Percentiles rank a stretch among this genome's conserved stretches.
Evolutionary conservation across 2,888 invertebrate species (phyloP).

Genomic region (Anthrax anthrax): DNA sequence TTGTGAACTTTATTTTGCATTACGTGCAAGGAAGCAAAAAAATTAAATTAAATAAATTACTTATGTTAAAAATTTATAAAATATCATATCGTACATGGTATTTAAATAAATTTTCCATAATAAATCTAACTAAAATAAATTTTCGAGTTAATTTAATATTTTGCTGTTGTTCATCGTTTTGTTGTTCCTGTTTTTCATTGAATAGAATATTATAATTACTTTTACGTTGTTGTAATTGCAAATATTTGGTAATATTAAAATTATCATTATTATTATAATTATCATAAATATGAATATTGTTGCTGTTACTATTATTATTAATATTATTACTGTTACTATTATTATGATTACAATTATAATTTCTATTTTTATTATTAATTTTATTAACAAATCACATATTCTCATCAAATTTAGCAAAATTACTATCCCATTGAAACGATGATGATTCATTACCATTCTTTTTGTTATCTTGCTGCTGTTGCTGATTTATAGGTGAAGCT

Average conservation of each 20-base stretch:
- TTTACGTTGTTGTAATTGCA: background rate
- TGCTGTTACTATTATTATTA: background rate
- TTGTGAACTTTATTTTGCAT: too few relatives aligned
- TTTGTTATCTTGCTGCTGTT: slow-evolving; percentile 5
- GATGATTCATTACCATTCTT: background rate
- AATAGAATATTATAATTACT: background rate
- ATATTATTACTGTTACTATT: background rate
- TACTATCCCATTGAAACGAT: slow-evolving; percentile 30
- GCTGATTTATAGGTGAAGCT: slow-evolving; percentile 7
- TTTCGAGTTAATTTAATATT: slow-evolving; percentile 9
- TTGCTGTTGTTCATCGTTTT: background rate
- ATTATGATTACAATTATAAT: background rate
- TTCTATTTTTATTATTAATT: background rate
- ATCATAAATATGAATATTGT: background rate
- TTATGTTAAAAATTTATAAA: slow-evolving; percentile 18
- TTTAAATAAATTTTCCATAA: slow-evolving; percentile 22
- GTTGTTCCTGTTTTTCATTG: background rate
- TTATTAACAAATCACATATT: slow-evolving; percentile 32
- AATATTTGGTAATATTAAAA: background rate
- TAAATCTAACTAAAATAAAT: slow-evolving; percentile 22
- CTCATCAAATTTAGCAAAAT: slow-evolving; percentile 37
- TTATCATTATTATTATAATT: background rate
- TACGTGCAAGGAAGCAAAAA: too few relatives aligned
- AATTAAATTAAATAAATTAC: slow-evolving; percentile 3
- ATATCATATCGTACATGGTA: slow-evolving; percentile 24